Conservation (phyloP, 2,113 vertebrate genomes). For the Syngnathoides biaculeatus region DNA sequence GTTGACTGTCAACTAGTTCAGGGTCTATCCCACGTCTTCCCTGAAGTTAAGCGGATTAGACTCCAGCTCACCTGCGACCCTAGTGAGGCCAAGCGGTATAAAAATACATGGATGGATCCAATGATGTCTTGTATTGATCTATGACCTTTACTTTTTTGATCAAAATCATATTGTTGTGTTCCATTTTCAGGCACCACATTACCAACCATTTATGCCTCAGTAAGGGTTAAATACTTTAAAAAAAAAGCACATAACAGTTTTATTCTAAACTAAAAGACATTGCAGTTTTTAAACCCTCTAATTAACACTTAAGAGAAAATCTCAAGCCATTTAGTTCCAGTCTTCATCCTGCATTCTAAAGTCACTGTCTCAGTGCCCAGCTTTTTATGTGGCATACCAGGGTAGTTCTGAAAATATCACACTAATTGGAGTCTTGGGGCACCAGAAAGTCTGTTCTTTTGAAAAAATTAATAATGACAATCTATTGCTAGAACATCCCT, state of each 20-base stretch:
- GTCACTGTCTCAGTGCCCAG: background rate
- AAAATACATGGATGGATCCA: too few species aligned
- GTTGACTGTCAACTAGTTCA: too few species aligned
- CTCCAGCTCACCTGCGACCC: too few species aligned
- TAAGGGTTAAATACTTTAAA: background rate
- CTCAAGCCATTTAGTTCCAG: background rate
- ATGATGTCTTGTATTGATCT: too few species aligned
- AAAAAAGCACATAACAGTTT: background rate
- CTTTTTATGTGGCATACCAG: background rate
- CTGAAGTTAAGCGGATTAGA: too few species aligned
- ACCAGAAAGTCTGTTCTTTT: background rate
- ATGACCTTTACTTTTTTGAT: too few species aligned
- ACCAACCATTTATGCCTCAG: too few species aligned
- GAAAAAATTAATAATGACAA: background rate
- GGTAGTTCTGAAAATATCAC: background rate
- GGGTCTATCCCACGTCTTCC: too few species aligned
- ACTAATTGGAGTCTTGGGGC: constrained; percentile 1
- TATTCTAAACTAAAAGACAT: background rate
- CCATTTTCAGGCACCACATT: too few species aligned
- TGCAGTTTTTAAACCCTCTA: background rate
- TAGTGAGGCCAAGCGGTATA: too few species aligned
- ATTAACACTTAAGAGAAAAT: background rate
- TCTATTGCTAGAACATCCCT: background rate
- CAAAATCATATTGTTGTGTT: too few species aligned
- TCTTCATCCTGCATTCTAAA: background rate